Evolutionary conservation across 2,113 vertebrate species (phyloP), one percentile per base, ranked within the genome.

Genomic region (Pterocles gutturalis): DNA sequence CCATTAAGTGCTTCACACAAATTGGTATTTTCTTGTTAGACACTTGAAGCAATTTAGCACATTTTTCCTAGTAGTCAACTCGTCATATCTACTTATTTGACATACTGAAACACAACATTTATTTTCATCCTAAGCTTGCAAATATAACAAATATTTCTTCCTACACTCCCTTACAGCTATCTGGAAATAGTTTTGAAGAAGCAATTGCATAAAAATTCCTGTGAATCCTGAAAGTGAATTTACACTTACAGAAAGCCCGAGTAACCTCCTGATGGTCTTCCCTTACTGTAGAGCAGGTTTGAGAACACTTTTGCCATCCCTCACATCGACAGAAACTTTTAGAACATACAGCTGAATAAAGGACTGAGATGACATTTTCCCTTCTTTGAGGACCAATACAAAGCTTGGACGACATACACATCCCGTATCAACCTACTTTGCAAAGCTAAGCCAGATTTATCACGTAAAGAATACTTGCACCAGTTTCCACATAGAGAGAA

Each of bases 1-100:
- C 21, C 18, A 45, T 5, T 0, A 65, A 71, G 4, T 9, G 5
- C 4, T 58, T 70, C 18, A 46, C 7, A 48, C 5, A 76, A 70
- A 55, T 62, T 72, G 4, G 8, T 49, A 80, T 77, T 71, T 72
- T 67, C 5, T 41, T 41, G 4, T 54, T 72, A 60, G 21, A 26
- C 65, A 33, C 24, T 70, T 75, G 6, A 85, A 78, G 25, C 2
- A 78, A 54, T 51, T 82, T 18, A 62, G 3, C 31, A 36, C 7
- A 10, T 73, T 72, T 64, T 62, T 80, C 7, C 48, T 55, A 57
- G 29, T n/a, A 65, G 26, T 55, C 9, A 49, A 22, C 10, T 55
- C 7, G 41, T 38, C 22, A 7, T 51, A 75, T 31, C 55, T 65
- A 57, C 19, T 57, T 77, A 10, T 17, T 49, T 66, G 41, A 49